These are phyloP conservation scores for Cryptus armator DNA, from an alignment of 2,888 invertebrate species.

Conservation along the genomic window DNA sequence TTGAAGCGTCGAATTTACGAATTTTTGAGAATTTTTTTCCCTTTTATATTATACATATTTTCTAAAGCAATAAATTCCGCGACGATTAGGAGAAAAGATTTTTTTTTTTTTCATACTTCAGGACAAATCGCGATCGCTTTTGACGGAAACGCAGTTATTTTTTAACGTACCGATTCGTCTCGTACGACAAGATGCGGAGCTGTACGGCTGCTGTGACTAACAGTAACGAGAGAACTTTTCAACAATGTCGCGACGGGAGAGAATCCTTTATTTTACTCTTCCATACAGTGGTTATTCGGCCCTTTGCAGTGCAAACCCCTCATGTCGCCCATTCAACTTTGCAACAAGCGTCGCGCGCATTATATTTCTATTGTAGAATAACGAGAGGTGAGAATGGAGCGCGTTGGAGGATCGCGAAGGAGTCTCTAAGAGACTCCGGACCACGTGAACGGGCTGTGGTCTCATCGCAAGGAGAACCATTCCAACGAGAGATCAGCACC, in stretches of 20 bases:
- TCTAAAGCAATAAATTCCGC: not conserved
- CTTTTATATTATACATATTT: too few species aligned
- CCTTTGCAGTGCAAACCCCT: constrained; percentile 50
- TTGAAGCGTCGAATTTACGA: not conserved
- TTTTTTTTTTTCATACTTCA: not conserved
- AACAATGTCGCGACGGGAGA: constrained; percentile 54
- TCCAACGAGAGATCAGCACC: not conserved
- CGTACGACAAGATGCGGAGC: not conserved
- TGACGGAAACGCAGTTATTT: not conserved
- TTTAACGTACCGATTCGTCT: not conserved
- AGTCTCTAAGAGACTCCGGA: not conserved
- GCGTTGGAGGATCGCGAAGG: constrained; percentile 55
- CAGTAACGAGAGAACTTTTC: constrained; percentile 6
- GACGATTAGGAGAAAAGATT: not conserved
- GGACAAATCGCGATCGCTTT: not conserved
- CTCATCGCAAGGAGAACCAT: not conserved
- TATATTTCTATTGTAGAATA: constrained; percentile 79
- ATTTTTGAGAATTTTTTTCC: not conserved
- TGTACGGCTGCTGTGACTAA: not conserved
- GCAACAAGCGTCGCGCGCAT: constrained; percentile 48
- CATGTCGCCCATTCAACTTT: constrained; percentile 53
- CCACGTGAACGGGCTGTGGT: not conserved
- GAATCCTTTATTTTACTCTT: constrained; percentile 54
- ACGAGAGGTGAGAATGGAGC: constrained; percentile 72
- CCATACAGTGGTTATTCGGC: constrained; percentile 34